Percentiles rank a stretch among this genome's conserved stretches.
phyloP scores from a whole-genome alignment of 1,140 invertebrate genomes.

The Calliphora vicina region DNA sequence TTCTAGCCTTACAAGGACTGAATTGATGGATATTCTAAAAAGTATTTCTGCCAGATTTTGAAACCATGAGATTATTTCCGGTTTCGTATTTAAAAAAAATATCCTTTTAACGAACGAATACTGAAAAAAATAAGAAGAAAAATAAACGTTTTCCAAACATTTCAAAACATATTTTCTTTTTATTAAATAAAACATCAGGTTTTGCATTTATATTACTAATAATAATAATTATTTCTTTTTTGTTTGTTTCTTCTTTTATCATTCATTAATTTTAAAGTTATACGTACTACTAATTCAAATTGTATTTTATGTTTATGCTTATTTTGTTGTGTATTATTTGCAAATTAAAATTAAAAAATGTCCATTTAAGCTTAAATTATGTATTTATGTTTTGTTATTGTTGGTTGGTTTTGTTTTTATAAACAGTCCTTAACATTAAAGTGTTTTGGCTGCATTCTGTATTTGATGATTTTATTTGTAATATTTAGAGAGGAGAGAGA shows the following conservation, averaged over 20 bases:
- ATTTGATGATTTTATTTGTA: not conserved
- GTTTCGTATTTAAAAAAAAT: no score
- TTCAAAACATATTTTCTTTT: not conserved
- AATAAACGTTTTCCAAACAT: not conserved
- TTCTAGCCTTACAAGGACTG: no score
- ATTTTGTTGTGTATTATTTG: not conserved
- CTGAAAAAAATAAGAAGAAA: no score
- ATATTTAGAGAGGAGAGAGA: not conserved
- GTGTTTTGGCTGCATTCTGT: not conserved
- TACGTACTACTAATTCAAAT: not conserved
- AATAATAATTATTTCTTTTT: not conserved
- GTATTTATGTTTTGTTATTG: not conserved
- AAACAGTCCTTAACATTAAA: not conserved
- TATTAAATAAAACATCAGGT: not conserved
- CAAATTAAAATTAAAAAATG: not conserved
- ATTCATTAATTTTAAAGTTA: not conserved
- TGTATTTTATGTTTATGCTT: not conserved
- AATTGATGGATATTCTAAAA: no score
- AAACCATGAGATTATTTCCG: no score
- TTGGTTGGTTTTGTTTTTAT: not conserved
- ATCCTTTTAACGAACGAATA: no score
- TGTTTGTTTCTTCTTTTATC: not conserved
- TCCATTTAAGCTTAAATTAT: conserved; percentile 5
- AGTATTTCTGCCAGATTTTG: no score
- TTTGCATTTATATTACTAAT: not conserved